Evolutionary conservation across 2,888 invertebrate species (phyloP).

Genomic region (Acrocyrtus sp.): DNA sequence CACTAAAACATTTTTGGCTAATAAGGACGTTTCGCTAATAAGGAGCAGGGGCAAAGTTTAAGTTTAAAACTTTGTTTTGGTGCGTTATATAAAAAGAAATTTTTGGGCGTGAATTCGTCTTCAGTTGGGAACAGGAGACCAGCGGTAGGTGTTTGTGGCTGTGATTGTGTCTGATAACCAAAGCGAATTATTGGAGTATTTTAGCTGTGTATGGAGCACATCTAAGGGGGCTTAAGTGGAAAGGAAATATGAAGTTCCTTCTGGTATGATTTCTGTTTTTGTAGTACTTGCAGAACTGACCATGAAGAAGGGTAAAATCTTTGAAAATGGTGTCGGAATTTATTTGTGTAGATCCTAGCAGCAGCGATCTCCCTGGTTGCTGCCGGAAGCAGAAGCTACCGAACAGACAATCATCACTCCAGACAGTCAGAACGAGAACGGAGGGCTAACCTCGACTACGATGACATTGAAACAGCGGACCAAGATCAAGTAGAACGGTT

Average conservation of each 20-base stretch:
- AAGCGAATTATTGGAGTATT: neutral
- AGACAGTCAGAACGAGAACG: conserved; percentile 22
- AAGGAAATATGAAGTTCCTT: conserved; percentile 18
- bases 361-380: conserved; percentile 27
- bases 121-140: conserved; percentile 18
- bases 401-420: conserved; percentile 10
- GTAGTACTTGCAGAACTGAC: no score
- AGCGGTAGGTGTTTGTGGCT: conserved; percentile 15
- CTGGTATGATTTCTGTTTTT: conserved; percentile 21
- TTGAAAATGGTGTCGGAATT: no score
- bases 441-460: conserved; percentile 34
- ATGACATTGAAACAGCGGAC: conserved; percentile 38
- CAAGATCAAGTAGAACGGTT: conserved; percentile 34
- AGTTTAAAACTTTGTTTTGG: conserved; percentile 8
- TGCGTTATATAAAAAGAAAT: conserved; percentile 26
- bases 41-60: no score
- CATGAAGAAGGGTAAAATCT: no score
- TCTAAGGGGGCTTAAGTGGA: neutral
- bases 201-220: neutral
- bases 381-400: conserved; percentile 37
- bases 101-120: neutral
- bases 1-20: neutral
- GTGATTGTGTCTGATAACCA: conserved; percentile 2
- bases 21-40: conserved; percentile 20
- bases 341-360: conserved; percentile 29